Base-by-base conservation (phyloP, 92 coral and sea anemone species). In the Palythoa caribaeorum region DNA sequence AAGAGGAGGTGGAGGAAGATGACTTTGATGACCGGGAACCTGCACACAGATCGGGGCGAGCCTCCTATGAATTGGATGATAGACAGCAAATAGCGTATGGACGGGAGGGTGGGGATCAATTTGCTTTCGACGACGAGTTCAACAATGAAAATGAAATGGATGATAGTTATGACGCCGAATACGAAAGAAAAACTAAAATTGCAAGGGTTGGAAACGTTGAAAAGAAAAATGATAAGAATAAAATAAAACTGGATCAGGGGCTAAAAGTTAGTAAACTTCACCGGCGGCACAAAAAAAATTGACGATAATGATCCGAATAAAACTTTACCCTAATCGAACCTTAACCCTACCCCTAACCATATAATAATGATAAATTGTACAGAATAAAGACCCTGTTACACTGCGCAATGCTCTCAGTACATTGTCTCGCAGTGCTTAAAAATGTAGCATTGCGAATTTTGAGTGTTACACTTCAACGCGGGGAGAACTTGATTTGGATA, bases 111-210 rank as follows among this genome's bases (percentile, higher is more conserved):
- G 88, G 79, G 44, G 92, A 78, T 38, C 83, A 68, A 62, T 88
- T 79, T 44, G 86, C 87, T 16, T 84, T 84, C 66, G 94, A 88
- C 39, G 90, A 92, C 40, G 87, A 88, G 11, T 50, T 77, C 36
- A 90, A 92, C 19, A 79, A 84, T 79, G 91, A 94, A 52, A 87
- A 71, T 21, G 96, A 93, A 21, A 76, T 83, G 78, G 96, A 95
- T 81, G 96, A 95, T 60, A 94, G 92, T 0, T 94, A 93, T 73
- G 89, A 76, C 40, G 91, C 89, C 2, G 89, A 90, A 17, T 84
- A 91, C 57, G 98, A 93, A 17, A 93, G 98, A 50, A 95, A 95
- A 79, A 88, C 96, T 17, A 93, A 79, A 74, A 95, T 95, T 55
- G 96, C 94, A 1, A 89, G 91, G 83, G 87, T 88, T 52, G 86